A percentile compares a stretch with the other conserved stretches of the same genome.
Evolutionary conservation across 2,113 vertebrate genomes (phyloP).

Genomic region (Cygnus atratus): DNA sequence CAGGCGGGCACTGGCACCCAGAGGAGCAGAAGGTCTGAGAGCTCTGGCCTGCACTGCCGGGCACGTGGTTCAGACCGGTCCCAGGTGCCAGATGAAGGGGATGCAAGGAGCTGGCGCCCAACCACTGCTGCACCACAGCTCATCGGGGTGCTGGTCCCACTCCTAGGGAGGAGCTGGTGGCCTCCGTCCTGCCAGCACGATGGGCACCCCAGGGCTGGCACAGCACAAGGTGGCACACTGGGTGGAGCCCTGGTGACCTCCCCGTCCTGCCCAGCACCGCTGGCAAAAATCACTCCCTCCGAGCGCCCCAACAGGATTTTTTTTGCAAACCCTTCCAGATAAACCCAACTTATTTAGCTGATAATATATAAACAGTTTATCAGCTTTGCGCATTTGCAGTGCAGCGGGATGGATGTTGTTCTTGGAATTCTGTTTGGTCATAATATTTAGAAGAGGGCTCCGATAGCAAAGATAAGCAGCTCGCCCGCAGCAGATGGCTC

Average conservation of each 20-base stretch:
- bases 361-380: conserved; percentile 77
- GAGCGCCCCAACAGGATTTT: conserved; percentile 64
- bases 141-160: not conserved
- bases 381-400: conserved; percentile 76
- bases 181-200: not conserved
- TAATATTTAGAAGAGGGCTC: conserved; percentile 83
- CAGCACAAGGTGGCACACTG: not conserved
- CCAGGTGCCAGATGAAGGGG: not conserved
- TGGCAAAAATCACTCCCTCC: conserved; percentile 53
- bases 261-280: conserved; percentile 30
- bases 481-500: conserved; percentile 76
- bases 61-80: not conserved
- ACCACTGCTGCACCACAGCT: not conserved
- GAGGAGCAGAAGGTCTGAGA: not conserved
- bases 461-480: conserved; percentile 77
- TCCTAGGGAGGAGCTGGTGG: not conserved
- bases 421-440: conserved; percentile 78
- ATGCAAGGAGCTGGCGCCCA: not conserved
- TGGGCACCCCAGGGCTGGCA: not conserved
- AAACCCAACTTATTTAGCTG: conserved; percentile 74
- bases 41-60: not conserved
- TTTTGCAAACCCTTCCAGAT: conserved; percentile 72
- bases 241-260: not conserved
- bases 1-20: fast-evolving
- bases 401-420: conserved; percentile 77